Percentiles rank a stretch among this genome's conserved stretches.
Evolutionary conservation across 2,888 invertebrate genomes (phyloP).

Genomic region (Drosophila melanosoma): DNA sequence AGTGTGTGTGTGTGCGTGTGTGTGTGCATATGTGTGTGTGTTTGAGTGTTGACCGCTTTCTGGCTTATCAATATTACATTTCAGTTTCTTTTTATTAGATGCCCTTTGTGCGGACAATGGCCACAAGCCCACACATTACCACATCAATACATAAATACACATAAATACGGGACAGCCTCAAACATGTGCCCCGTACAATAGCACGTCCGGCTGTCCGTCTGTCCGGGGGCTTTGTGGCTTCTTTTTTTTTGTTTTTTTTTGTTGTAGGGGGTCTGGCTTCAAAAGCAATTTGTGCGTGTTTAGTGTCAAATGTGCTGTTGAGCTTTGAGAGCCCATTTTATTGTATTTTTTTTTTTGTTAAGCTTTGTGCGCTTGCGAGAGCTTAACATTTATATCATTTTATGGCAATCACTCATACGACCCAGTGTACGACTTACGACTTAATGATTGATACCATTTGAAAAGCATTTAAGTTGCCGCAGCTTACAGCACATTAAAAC

Average conservation of each 20-base stretch:
- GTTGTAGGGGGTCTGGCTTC: slow-evolving; percentile 53
- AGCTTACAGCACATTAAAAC: slow-evolving; percentile 57
- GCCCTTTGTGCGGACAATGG: slow-evolving; percentile 49
- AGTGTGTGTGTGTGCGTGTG: slow-evolving; percentile 26
- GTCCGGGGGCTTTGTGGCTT: slow-evolving; percentile 58
- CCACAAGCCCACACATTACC: slow-evolving; percentile 33
- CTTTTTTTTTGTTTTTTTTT: slow-evolving; percentile 38
- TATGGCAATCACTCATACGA: slow-evolving; percentile 70
- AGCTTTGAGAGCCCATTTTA: slow-evolving; percentile 44
- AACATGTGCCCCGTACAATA: slow-evolving; percentile 3
- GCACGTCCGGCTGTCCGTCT: not conserved
- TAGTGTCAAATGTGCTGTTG: slow-evolving; percentile 77
- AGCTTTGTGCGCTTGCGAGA: slow-evolving; percentile 26
- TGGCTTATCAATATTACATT: slow-evolving; percentile 78
- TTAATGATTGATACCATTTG: slow-evolving; percentile 73
- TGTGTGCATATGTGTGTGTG: slow-evolving; percentile 2
- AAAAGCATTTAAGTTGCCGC: slow-evolving; percentile 58
- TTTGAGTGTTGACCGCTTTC: slow-evolving; percentile 62
- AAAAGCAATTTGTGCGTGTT: slow-evolving; percentile 77
- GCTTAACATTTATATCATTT: slow-evolving; percentile 65
- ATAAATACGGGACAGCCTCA: slow-evolving; percentile 40
- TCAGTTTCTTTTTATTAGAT: slow-evolving; percentile 57
- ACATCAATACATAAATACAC: slow-evolving; percentile 35
- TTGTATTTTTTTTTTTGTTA: slow-evolving; percentile 1
- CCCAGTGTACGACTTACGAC: slow-evolving; percentile 41